Conservation (phyloP, 2,113 vertebrate species). For the Gadus macrocephalus region DNA sequence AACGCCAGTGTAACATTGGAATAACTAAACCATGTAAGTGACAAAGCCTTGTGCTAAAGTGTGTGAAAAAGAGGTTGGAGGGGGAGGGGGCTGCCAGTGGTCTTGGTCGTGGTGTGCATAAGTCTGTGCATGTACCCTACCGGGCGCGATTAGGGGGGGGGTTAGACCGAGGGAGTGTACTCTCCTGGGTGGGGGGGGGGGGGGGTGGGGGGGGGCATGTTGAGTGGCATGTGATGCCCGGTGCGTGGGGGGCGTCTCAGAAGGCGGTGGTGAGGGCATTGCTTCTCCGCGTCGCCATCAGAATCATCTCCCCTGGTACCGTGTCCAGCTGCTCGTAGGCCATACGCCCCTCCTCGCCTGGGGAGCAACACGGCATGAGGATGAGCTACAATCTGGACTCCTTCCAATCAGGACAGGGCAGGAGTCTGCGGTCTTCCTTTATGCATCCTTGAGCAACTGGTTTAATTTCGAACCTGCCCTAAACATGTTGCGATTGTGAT, state of each 20-base stretch:
- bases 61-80: no score
- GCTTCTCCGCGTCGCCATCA: constrained; percentile 74
- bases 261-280: constrained; percentile 85
- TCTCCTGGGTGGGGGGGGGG: not conserved
- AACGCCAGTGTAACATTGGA: no score
- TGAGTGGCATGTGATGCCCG: not conserved
- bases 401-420: no score
- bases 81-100: no score
- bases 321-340: constrained; percentile 91
- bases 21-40: no score
- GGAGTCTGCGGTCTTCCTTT: not conserved
- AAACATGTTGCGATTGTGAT: no score
- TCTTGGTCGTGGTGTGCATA: not conserved
- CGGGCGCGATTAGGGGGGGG: constrained; percentile 6
- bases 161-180: constrained; percentile 19
- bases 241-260: constrained; percentile 31
- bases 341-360: constrained; percentile 90
- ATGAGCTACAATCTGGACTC: no score
- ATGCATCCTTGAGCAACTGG: not conserved
- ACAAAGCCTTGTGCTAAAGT: no score
- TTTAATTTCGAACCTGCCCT: no score
- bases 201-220: not conserved
- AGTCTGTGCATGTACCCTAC: constrained; percentile 8
- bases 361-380: constrained; percentile 8
- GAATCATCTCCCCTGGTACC: constrained; percentile 80